Conservation (phyloP, 2,797 vertebrate species). For the Centropyge bicolor region DNA sequence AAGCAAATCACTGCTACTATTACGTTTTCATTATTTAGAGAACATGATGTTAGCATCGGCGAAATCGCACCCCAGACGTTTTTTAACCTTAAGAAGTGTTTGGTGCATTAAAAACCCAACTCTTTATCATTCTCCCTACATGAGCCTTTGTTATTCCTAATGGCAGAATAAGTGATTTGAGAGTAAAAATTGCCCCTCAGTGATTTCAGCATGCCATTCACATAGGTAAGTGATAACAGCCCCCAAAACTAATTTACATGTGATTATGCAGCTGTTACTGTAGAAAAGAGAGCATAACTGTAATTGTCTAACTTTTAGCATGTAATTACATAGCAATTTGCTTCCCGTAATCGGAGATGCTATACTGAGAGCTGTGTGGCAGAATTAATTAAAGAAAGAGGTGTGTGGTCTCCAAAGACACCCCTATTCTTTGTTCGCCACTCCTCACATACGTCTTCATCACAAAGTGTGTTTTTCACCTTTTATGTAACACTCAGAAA, state of each 20-base stretch:
- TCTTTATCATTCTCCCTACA: conserved; percentile 53
- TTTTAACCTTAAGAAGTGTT: conserved; percentile 61
- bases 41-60: conserved; percentile 26
- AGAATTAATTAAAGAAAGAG: conserved; percentile 73
- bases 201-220: conserved; percentile 78
- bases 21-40: conserved; percentile 41
- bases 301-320: conserved; percentile 85
- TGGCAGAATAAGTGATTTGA: conserved; percentile 71
- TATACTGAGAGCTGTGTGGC: conserved; percentile 56
- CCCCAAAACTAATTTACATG: conserved; percentile 81
- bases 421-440: conserved; percentile 49
- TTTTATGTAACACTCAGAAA: conserved; percentile 31
- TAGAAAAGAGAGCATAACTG: conserved; percentile 67
- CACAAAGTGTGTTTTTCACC: conserved; percentile 43
- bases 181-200: conserved; percentile 73
- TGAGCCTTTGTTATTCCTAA: conserved; percentile 73
- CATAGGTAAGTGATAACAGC: conserved; percentile 80
- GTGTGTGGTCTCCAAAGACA: conserved; percentile 55
- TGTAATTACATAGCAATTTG: conserved; percentile 82
- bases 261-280: conserved; percentile 84
- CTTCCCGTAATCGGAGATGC: conserved; percentile 79
- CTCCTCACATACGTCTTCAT: conserved; percentile 39
- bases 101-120: conserved; percentile 49
- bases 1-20: conserved; percentile 21
- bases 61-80: conserved; percentile 44